These are phyloP conservation scores for Crotalus viridis DNA, from an alignment of 2,113 vertebrate genomes.

Conservation along the genomic window DNA sequence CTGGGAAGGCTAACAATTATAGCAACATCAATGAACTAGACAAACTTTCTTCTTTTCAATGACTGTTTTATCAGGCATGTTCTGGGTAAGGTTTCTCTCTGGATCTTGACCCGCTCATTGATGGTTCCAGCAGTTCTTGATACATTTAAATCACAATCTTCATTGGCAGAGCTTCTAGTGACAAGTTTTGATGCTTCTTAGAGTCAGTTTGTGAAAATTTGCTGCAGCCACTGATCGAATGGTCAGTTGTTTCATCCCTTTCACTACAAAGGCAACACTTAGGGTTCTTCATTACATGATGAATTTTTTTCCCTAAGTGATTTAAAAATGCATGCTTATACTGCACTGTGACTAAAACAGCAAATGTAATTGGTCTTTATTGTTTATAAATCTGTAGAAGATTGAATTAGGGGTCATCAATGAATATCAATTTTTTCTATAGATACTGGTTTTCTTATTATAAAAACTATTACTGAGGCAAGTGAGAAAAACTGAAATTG, in stretches of 20 bases:
- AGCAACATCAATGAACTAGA: neutral
- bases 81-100: neutral
- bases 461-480: conserved; percentile 13
- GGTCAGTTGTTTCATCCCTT: neutral
- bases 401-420: neutral
- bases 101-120: neutral
- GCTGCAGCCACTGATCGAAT: neutral
- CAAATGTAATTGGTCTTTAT: neutral
- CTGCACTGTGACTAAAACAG: neutral
- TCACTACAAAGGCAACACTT: neutral
- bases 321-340: neutral
- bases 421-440: neutral
- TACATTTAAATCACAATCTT: neutral
- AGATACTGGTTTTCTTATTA: neutral
- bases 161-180: neutral
- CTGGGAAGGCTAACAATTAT: neutral
- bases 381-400: neutral
- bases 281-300: neutral
- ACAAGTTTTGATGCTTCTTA: neutral
- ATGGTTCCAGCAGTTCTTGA: neutral
- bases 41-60: neutral
- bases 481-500: conserved; percentile 8
- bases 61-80: neutral
- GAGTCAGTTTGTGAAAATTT: neutral
- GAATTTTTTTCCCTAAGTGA: neutral